Evolutionary conservation across 2,797 vertebrate genomes (phyloP), one percentile per base, ranked within the genome.

Genomic region (Simalia tracyae): DNA sequence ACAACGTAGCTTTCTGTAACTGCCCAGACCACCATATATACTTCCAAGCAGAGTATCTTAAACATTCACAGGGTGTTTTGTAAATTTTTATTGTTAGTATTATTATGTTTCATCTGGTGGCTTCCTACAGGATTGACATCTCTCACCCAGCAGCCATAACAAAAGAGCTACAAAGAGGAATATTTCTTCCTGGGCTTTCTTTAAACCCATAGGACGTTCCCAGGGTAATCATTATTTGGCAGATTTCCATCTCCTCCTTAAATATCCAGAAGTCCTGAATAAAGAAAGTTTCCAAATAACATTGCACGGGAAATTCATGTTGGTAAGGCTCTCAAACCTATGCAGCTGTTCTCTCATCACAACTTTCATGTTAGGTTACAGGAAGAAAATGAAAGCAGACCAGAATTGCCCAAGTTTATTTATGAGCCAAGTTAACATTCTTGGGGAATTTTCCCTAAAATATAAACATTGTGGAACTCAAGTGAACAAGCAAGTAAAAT

Each of bases 1-100:
- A 95, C 93, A 89, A 89, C 91, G 88, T 89, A 91, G 90, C 6
- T 36, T 22, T 92, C 94, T 92, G 86, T 92, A 90, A 92, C 86
- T 81, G 59, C 0, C 31, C 54, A 88, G 91, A 91, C 92, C 50
- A 0, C 90, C 92, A 93, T 0, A 0, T 89, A 81, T 89, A 81
- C 54, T 56, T 92, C 17, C 72, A 84, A 9, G 46, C 54, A n/a
- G 26, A 86, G 17, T 11, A 28, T 26, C 24, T 50, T 31, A 50
- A 72, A 59, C 54, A 14, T 24, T 50, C 84, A 60, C 56, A 61
- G 17, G 50, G 24, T 56, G n/a, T 17, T 64, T 60, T 28, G 54
- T 36, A 66, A 84, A 28, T 36, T 54, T 31, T 46, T 50, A 54
- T 66, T 88, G 24, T 15, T 59, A 72, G 24, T 56, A 72, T 56